Base-by-base conservation (phyloP, 2,113 vertebrate genomes). In the Capreolus pygargus region DNA sequence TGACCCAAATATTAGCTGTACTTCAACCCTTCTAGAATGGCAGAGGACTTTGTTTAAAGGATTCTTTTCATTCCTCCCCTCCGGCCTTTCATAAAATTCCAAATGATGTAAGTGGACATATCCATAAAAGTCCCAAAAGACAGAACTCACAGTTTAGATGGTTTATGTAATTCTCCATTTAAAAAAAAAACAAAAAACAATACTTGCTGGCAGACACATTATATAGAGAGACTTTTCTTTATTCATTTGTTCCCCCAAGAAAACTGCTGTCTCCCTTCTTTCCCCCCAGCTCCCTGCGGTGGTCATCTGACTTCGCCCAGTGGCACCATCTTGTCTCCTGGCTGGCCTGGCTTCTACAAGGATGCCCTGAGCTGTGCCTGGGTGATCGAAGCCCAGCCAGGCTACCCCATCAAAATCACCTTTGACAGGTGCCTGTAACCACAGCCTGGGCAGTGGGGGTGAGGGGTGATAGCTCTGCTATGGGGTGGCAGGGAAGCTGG, bases 371-470 rank as follows among this genome's bases (percentile, higher is more conserved):
- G 99, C 99, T 99, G 99, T 57, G 99, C 99, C 78, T 99, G 99
- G 99, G 99, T 99, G 98, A 99, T 99, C 8, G 99, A 99, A 98
- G 99, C 99, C 60, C 99, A 99, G 97, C 99, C 99, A 0, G 99
- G 99, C 96, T 99, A 99, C 98, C 99, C 99, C 97, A 99, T 99
- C 99, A 99, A 99, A 98, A 99, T 99, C 98, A 99, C 99, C 43
- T 99, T 99, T 19, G 99, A 99, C 99, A 99, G 99, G 99, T 99
- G 52, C 90, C 47, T 64, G 10, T 15, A 25, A 45, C 36, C 43
- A 45, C 8, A 61, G 67, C 28, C 33, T 52, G 7, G 3, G 86
- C 54, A 2, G 45, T 9, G 23, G 16, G 39, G 8, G 3, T 0
- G 6, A 43, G 33, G 52, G 36, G 39, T 3, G 21, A 13, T 78